A percentile compares a stretch with the other conserved stretches of the same genome.
These are phyloP conservation scores for Taxidea taxus DNA, from an alignment of 2,113 vertebrate genomes.

Conservation along the genomic window DNA sequence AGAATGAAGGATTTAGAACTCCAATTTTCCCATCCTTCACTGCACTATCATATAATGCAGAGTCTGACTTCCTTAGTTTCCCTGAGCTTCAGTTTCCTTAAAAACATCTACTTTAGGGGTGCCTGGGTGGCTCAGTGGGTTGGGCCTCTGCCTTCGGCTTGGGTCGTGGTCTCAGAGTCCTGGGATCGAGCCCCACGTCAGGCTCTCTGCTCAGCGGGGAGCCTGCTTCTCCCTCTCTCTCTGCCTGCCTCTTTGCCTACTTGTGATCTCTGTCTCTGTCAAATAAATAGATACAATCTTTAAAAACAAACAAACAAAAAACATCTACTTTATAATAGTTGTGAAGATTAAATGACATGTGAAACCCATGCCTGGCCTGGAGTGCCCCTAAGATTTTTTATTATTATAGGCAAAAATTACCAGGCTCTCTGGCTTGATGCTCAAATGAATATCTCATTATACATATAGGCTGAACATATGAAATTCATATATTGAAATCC, in stretches of 20 bases:
- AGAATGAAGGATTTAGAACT: neutral
- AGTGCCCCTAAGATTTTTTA: neutral
- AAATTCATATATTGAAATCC: neutral
- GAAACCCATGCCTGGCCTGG: neutral
- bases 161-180: no score
- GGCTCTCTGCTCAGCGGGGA: no score
- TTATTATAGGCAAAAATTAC: neutral
- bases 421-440: neutral
- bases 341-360: neutral
- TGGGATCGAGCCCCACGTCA: no score
- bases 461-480: neutral
- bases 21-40: neutral
- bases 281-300: no score
- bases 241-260: no score
- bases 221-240: no score
- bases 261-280: no score
- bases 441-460: neutral
- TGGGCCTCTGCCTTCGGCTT: no score
- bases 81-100: neutral
- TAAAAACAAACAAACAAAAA: no score
- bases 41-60: neutral
- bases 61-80: neutral
- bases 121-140: no score
- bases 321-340: neutral
- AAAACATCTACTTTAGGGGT: neutral